Conservation (phyloP, 1,140 invertebrate genomes). For the Sesamia nonagrioides region DNA sequence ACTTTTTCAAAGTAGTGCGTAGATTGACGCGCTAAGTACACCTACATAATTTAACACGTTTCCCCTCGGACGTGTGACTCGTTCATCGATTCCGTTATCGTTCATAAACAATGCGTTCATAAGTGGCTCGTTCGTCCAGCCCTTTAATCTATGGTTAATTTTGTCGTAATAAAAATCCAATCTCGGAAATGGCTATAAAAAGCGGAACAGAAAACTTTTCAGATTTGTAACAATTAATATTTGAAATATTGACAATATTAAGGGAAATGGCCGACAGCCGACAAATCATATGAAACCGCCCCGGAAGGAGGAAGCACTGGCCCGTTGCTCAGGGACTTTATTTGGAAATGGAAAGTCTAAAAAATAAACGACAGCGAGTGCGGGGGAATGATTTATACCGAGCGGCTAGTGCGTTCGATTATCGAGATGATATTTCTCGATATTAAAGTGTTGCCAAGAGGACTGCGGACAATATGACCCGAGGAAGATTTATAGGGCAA, state of each 20-base stretch:
- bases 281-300: conserved; percentile 87
- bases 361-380: conserved; percentile 84
- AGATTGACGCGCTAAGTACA: conserved; percentile 85
- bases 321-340: conserved; percentile 84
- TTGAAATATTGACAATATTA: conserved; percentile 87
- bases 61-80: conserved; percentile 63
- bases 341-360: conserved; percentile 87
- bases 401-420: conserved; percentile 83
- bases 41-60: conserved; percentile 85
- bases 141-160: conserved; percentile 63
- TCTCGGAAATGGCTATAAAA: conserved; percentile 69
- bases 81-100: conserved; percentile 56
- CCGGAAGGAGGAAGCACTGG: conserved; percentile 86
- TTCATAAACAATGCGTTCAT: conserved; percentile 55
- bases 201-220: conserved; percentile 73
- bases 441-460: conserved; percentile 87
- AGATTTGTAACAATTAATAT: conserved; percentile 87
- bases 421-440: conserved; percentile 86
- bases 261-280: conserved; percentile 84
- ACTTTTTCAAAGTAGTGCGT: conserved; percentile 83
- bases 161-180: conserved; percentile 72
- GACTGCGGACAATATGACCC: conserved; percentile 86
- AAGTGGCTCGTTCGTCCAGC: background rate
- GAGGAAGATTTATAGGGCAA: conserved; percentile 84
- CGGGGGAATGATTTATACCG: conserved; percentile 83